Base-by-base conservation (phyloP, 1,140 invertebrate species). In the Chymomyza costata region DNA sequence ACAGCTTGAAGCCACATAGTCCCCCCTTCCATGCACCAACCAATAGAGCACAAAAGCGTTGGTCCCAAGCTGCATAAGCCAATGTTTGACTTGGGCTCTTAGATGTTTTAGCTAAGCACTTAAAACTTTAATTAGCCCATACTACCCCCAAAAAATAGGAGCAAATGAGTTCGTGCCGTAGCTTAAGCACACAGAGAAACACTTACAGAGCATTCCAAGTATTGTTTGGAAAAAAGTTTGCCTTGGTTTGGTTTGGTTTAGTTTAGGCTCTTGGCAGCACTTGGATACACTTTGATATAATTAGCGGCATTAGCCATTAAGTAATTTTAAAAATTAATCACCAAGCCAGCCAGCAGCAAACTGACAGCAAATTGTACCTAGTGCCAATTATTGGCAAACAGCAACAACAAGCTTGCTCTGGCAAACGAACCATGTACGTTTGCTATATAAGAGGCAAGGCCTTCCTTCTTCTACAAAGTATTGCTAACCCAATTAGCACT, bases 401-500 rank as follows among this genome's bases (percentile, higher is more conserved):
- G 37, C 38, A 45, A 34, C 16, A 17, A 17, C 15, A 25, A 13
- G 18, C 31, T n/a, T n/a, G n/a, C n/a, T n/a, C n/a, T n/a, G n/a
- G n/a, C n/a, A n/a, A n/a, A n/a, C n/a, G n/a, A n/a, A n/a, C n/a
- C n/a, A n/a, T n/a, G n/a, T n/a, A n/a, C n/a, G n/a, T n/a, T n/a
- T n/a, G n/a, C n/a, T n/a, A n/a, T n/a, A n/a, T n/a, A n/a, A n/a
- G n/a, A n/a, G n/a, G n/a, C n/a, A n/a, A n/a, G n/a, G n/a, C n/a
- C n/a, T n/a, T n/a, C n/a, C n/a, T n/a, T n/a, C n/a, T n/a, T n/a
- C n/a, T n/a, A n/a, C n/a, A n/a, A n/a, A n/a, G n/a, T 50, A 54
- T 47, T 51, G 51, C 57, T 70, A 80, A 78, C 71, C 73, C 71
- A 78, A 78, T 78, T 78, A 78, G 71, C 73, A 78, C 71, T 80